Evolutionary conservation across 2,113 vertebrate genomes (phyloP), one percentile per base, ranked within the genome.

Genomic region (Eurystomus gularis): DNA sequence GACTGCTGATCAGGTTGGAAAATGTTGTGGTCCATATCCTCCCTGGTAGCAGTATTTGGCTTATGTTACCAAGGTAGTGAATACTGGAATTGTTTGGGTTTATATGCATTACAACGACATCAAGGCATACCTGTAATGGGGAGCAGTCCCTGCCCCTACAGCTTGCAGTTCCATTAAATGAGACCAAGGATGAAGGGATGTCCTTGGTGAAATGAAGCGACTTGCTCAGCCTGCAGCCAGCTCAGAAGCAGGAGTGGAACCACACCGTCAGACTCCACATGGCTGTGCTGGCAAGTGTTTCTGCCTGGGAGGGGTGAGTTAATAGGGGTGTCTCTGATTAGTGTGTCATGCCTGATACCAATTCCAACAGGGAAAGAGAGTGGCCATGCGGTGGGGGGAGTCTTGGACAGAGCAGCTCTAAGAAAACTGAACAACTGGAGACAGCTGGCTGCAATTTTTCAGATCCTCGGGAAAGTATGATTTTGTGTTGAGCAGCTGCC

Each of bases 401-500:
- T 8, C 57, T 85, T 17, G 81, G 80, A 89, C 77, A 95, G 77
- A 88, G 82, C 83, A 49, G 49, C 70, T 85, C 70, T 89, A 93
- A 94, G 92, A 89, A 80, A 80, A 29, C 28, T 2, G 68, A 96
- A 84, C 90, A 95, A 68, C 90, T 96, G 94, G 76, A 92, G 88
- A n/a, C 88, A 95, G 88, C 94, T 96, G 92, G 83, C 81, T 62
- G 82, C 57, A 76, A 8, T 89, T 86, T 96, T 91, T 96, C 82
- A 73, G 49, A 65, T 82, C 83, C 70, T 82, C 40, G 9, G 84
- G 88, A 93, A 97, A 85, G 81, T 57, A 26, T 40, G 72, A 86
- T 94, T 94, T 82, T 85, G 81, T 85, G 70, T 69, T 39, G 49
- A 95, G 81, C 96, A 96, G 93, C 91, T 96, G 93, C 86, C 42